phyloP scores from a whole-genome alignment of 2,113 vertebrate species.

The Hyperopisus bebe region DNA sequence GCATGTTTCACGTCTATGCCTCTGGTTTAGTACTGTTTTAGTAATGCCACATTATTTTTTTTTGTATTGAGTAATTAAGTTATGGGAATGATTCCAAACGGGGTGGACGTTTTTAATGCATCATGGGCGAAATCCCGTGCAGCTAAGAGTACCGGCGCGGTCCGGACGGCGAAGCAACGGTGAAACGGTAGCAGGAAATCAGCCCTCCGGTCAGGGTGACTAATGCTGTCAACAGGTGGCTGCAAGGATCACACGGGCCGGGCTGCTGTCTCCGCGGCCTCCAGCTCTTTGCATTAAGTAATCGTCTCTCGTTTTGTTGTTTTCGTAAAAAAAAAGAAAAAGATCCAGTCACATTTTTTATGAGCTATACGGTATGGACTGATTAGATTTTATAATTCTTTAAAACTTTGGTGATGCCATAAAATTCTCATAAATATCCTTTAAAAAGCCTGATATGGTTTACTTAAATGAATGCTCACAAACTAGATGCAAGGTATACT shows the following conservation, averaged over 20 bases:
- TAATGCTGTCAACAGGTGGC: background rate
- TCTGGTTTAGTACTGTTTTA: background rate
- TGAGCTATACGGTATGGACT: background rate
- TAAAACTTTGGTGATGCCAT: background rate
- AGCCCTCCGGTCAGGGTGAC: background rate
- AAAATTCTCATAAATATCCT: background rate
- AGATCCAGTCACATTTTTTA: background rate
- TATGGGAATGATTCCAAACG: background rate
- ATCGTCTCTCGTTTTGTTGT: background rate
- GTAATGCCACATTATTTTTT: background rate
- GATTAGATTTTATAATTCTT: background rate
- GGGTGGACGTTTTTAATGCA: background rate
- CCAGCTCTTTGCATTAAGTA: background rate
- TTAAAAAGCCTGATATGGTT: background rate
- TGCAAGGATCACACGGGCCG: background rate
- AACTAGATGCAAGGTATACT: background rate
- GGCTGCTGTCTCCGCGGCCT: background rate
- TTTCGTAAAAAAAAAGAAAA: background rate
- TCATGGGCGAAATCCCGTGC: background rate
- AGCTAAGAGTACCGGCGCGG: background rate
- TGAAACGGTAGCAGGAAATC: background rate
- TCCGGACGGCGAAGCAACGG: background rate
- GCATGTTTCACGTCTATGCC: background rate
- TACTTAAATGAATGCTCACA: background rate
- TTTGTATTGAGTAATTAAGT: background rate